phyloP scores from a whole-genome alignment of 1,140 invertebrate genomes.

The Cherax quadricarinatus region DNA sequence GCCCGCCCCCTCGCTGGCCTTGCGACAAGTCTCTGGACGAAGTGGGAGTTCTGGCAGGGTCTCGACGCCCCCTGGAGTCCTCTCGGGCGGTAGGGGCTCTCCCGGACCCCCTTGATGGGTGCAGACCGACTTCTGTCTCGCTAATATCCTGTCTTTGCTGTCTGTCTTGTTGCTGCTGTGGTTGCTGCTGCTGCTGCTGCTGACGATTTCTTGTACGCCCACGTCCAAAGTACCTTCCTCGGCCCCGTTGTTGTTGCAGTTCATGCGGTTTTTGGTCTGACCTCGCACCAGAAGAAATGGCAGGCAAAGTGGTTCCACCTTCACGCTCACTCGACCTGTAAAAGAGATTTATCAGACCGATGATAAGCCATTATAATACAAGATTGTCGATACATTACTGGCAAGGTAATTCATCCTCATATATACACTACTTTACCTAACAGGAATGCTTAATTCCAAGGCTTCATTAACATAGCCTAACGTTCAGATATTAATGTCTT shows the following conservation, averaged over 20 bases:
- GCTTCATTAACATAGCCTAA: too few relatives aligned
- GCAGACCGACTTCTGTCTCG: not conserved
- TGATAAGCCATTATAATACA: too few relatives aligned
- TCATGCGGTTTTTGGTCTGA: conserved; percentile 33
- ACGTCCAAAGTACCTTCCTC: conserved; percentile 22
- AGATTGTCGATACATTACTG: too few relatives aligned
- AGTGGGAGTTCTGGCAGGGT: not conserved
- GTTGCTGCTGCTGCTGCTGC: conserved; percentile 23
- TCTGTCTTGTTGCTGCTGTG: conserved; percentile 13
- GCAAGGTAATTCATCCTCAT: too few relatives aligned
- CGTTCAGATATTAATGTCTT: too few relatives aligned
- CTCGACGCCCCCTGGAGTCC: conserved; percentile 34
- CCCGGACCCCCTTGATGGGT: not conserved
- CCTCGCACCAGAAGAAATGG: conserved; percentile 7
- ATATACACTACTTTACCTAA: too few relatives aligned
- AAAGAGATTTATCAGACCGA: not conserved
- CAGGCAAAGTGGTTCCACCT: conserved; percentile 48
- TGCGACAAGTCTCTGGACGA: not conserved
- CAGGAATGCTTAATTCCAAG: too few relatives aligned
- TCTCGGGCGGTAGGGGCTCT: conserved; percentile 20
- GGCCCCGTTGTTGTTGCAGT: not conserved
- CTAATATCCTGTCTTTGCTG: conserved; percentile 19
- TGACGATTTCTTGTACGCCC: conserved; percentile 11
- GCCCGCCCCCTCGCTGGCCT: not conserved
- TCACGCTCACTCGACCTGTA: conserved; percentile 63